Evolutionary conservation across 2,113 vertebrate genomes (phyloP).

Genomic region (Bubalus kerabau): DNA sequence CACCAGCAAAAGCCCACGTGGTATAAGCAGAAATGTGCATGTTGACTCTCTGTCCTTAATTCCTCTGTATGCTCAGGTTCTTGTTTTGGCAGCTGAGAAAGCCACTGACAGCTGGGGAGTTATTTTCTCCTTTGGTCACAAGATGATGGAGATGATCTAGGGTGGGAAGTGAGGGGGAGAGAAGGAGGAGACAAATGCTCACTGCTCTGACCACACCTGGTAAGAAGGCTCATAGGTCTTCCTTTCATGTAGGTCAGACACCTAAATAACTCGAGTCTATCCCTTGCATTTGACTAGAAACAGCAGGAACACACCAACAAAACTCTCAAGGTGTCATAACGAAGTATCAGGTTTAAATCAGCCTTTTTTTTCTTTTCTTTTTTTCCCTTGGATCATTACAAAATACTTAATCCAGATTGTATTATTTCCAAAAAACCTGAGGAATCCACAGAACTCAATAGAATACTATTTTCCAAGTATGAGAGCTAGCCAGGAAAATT

Average conservation of each 20-base stretch:
- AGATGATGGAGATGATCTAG: slow-evolving; percentile 57
- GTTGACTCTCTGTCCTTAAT: background rate
- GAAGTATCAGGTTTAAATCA: background rate
- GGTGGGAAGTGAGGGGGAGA: slow-evolving; percentile 43
- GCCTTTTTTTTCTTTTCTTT: background rate
- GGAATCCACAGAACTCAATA: slow-evolving; percentile 1
- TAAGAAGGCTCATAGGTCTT: background rate
- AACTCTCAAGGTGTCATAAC: background rate
- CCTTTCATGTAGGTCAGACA: background rate
- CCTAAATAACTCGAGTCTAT: background rate
- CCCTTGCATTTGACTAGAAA: background rate
- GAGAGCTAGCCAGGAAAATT: background rate
- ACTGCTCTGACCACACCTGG: background rate
- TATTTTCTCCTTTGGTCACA: slow-evolving; percentile 70
- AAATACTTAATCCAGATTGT: background rate
- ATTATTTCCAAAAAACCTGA: background rate
- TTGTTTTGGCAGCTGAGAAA: slow-evolving; percentile 43
- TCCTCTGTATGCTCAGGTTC: background rate
- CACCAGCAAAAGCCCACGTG: background rate
- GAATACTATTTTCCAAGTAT: background rate
- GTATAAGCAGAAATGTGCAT: background rate
- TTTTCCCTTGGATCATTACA: slow-evolving; percentile 18
- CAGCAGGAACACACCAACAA: background rate
- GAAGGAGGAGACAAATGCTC: background rate
- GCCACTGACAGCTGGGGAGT: slow-evolving; percentile 58